Evolutionary conservation across 2,797 vertebrate species (phyloP).

Genomic region (Tolypeutes matacus): DNA sequence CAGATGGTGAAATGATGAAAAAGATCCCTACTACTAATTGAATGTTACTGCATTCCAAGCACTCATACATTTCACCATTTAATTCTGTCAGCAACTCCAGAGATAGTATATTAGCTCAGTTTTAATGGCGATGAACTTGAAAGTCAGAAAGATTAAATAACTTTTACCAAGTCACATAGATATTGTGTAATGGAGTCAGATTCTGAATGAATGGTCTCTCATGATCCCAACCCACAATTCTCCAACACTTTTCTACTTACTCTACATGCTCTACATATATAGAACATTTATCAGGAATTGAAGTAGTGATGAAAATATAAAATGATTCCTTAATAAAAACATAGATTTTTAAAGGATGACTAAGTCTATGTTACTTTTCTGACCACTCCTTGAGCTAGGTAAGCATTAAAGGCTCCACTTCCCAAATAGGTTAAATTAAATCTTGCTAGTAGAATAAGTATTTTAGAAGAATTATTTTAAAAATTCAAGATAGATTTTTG

Average conservation of each 20-base stretch:
- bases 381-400: background rate
- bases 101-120: background rate
- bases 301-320: background rate
- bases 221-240: background rate
- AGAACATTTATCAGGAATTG: background rate
- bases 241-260: background rate
- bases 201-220: background rate
- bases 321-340: background rate
- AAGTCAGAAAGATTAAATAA: background rate
- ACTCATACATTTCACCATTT: background rate
- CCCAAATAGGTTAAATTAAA: background rate
- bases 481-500: background rate
- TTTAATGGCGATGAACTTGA: background rate
- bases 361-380: background rate
- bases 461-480: background rate
- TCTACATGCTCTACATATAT: background rate
- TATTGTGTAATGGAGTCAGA: background rate
- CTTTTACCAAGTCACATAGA: background rate
- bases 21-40: background rate
- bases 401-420: background rate
- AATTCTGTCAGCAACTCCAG: background rate
- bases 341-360: background rate
- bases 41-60: background rate
- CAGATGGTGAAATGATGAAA: background rate
- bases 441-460: background rate